phyloP scores from a whole-genome alignment of 2,113 vertebrate genomes.

The Hirundichthys speculiger region DNA sequence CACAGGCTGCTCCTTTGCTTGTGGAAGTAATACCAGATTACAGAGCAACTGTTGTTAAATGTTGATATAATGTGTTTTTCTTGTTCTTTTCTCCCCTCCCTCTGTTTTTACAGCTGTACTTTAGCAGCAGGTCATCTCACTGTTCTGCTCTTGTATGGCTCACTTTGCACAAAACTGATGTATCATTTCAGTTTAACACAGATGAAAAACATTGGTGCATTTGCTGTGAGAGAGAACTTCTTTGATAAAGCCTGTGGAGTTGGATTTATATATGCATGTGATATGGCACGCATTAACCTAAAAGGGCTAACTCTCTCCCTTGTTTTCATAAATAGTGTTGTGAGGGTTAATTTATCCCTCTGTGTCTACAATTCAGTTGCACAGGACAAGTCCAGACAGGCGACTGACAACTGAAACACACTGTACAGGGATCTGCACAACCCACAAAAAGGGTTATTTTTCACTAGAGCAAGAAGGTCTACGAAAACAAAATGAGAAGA shows the following conservation, averaged over 20 bases:
- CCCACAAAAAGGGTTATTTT: conserved; percentile 69
- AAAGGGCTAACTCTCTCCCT: neutral
- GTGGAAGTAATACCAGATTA: conserved; percentile 85
- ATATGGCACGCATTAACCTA: conserved; percentile 21
- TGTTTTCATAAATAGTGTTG: conserved; percentile 28
- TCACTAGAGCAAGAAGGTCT: conserved; percentile 67
- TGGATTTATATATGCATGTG: conserved; percentile 10
- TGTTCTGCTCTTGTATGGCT: conserved; percentile 71
- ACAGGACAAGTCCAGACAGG: conserved; percentile 78
- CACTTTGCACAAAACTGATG: conserved; percentile 75
- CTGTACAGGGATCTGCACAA: conserved; percentile 46
- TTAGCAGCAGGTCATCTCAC: conserved; percentile 75
- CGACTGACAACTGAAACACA: conserved; percentile 60
- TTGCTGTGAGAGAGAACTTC: conserved; percentile 25
- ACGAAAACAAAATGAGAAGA: conserved; percentile 74
- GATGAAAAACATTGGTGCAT: conserved; percentile 64
- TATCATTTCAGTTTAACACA: conserved; percentile 79
- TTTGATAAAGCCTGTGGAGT: conserved; percentile 28
- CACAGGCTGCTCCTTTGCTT: conserved; percentile 75
- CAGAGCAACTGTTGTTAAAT: conserved; percentile 85
- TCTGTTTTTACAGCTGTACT: conserved; percentile 84
- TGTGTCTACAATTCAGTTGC: conserved; percentile 71
- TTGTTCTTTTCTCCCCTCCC: conserved; percentile 64
- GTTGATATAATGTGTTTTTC: conserved; percentile 84
- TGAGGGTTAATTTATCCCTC: conserved; percentile 73